Evolutionary conservation across 2,797 vertebrate species (phyloP).

Genomic region (Brachymystax lenok): DNA sequence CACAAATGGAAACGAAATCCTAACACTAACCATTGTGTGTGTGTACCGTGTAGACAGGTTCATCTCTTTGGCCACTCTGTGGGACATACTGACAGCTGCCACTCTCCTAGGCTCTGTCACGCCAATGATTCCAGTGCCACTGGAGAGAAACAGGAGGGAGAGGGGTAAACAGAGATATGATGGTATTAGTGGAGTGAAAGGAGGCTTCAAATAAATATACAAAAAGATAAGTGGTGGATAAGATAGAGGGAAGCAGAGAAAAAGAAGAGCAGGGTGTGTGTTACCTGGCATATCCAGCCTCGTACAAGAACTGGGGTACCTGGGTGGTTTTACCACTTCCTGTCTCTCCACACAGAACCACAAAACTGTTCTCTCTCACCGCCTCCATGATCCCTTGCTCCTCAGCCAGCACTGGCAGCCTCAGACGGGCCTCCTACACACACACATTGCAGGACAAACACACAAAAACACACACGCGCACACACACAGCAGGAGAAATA

Average conservation of each 20-base stretch:
- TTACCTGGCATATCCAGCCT: conserved; percentile 93
- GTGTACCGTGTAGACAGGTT: conserved; percentile 86
- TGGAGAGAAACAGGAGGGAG: conserved; percentile 46
- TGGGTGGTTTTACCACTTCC: conserved; percentile 98
- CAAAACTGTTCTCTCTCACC: conserved; percentile 81
- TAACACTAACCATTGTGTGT: not conserved
- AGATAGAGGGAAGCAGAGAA: not conserved
- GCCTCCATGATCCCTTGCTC: conserved; percentile 97
- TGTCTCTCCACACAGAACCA: conserved; percentile 92
- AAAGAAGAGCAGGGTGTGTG: not conserved
- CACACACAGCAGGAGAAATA: not conserved
- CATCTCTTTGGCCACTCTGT: conserved; percentile 94
- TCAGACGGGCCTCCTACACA: conserved; percentile 85
- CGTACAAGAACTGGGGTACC: conserved; percentile 97
- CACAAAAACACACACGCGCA: not conserved
- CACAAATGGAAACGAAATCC: not conserved
- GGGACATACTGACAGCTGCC: conserved; percentile 94
- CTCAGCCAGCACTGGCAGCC: conserved; percentile 89
- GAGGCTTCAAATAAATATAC: not conserved
- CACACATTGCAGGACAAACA: conserved; percentile 7
- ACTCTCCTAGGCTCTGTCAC: conserved; percentile 95
- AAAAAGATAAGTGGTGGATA: not conserved
- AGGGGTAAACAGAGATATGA: not conserved
- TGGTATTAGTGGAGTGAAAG: not conserved
- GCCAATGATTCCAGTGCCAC: conserved; percentile 79